Percentiles rank a stretch among this genome's conserved stretches.
Conservation (phyloP, 2,797 vertebrate species). For the Fratercula arctica region DNA sequence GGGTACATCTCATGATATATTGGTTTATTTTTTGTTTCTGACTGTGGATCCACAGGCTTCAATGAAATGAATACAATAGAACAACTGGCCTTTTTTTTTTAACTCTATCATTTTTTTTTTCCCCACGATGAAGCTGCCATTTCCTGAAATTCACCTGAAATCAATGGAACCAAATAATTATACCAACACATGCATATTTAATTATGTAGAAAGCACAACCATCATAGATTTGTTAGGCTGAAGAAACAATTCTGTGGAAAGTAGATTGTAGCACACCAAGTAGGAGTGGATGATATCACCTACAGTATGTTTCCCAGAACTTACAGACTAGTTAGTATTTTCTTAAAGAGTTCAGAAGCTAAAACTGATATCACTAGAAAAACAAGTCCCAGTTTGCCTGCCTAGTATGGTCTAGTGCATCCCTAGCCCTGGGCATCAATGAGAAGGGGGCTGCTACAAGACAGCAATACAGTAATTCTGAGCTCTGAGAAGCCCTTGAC, state of each 20-base stretch:
- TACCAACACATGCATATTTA: fast-evolving
- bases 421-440: neutral
- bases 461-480: neutral
- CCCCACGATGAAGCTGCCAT: neutral
- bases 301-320: neutral
- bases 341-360: neutral
- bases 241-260: neutral
- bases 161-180: neutral
- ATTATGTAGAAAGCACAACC: neutral
- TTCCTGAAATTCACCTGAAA: neutral
- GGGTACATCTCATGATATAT: neutral
- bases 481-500: neutral
- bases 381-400: neutral
- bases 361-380: neutral
- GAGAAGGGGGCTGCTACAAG: neutral
- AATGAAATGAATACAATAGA: neutral
- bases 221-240: neutral
- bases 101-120: neutral
- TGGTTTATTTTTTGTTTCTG: neutral
- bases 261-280: neutral
- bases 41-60: neutral
- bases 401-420: neutral
- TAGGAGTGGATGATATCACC: neutral
- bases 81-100: neutral
- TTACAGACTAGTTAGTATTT: neutral